Evolutionary conservation across 2,888 invertebrate genomes (phyloP).

Genomic region (Orthosia incerta): DNA sequence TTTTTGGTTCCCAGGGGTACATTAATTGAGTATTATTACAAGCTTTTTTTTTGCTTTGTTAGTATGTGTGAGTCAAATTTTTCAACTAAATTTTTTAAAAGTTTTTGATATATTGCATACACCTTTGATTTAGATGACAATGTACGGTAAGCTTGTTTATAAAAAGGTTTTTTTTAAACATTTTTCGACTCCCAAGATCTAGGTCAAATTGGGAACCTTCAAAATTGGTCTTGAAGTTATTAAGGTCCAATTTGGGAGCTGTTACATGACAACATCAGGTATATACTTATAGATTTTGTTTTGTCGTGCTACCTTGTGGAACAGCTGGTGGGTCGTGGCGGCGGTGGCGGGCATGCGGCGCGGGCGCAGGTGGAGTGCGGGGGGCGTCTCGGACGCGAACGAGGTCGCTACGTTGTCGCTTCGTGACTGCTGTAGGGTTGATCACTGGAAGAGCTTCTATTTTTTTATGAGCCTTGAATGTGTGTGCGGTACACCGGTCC

Average conservation of each 20-base stretch:
- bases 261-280: slow-evolving; percentile 27
- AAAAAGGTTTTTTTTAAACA: too few species aligned
- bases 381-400: slow-evolving; percentile 51
- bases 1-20: not conserved
- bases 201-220: not conserved
- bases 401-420: slow-evolving; percentile 62
- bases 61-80: too few species aligned
- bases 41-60: too few species aligned
- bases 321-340: slow-evolving; percentile 50
- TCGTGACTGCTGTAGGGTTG: slow-evolving; percentile 63
- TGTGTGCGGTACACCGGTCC: too few species aligned
- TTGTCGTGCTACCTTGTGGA: slow-evolving; percentile 45
- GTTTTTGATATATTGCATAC: too few species aligned
- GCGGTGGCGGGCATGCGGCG: not conserved
- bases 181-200: too few species aligned
- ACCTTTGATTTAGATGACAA: too few species aligned
- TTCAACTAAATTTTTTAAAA: too few species aligned
- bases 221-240: not conserved
- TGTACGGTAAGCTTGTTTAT: too few species aligned
- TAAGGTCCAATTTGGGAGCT: not conserved
- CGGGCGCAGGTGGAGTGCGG: slow-evolving; percentile 35
- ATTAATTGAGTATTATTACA: too few species aligned
- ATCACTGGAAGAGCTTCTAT: not conserved
- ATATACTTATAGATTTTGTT: slow-evolving; percentile 19
- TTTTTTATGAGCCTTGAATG: too few species aligned